Percentiles rank a stretch among this genome's conserved stretches.
phyloP scores from a whole-genome alignment of 2,888 invertebrate species.

The Petrolisthes cinctipes region DNA sequence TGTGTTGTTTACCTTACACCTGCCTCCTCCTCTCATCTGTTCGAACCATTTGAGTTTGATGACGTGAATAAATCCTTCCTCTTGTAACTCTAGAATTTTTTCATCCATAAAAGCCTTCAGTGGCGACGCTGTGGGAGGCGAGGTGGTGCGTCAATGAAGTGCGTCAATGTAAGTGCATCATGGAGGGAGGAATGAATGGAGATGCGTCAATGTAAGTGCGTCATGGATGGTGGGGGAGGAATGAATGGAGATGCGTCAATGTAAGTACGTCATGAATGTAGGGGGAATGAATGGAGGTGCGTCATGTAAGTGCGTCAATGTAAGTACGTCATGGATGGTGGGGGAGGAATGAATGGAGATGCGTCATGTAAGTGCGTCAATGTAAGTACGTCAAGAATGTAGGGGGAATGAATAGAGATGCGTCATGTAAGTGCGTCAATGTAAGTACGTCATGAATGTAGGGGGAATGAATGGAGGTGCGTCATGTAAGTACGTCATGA shows the following conservation, averaged over 20 bases:
- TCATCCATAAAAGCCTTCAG: slow-evolving; percentile 93
- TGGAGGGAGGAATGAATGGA: background rate
- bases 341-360: background rate
- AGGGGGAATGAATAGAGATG: background rate
- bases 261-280: background rate
- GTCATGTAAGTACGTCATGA: background rate
- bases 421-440: too few relatives aligned
- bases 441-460: background rate
- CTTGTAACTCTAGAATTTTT: slow-evolving; percentile 93
- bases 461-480: too few relatives aligned
- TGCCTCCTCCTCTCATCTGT: slow-evolving; percentile 88
- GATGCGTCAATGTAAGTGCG: background rate
- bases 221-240: background rate
- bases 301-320: too few relatives aligned
- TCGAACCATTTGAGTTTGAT: slow-evolving; percentile 99
- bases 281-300: too few relatives aligned
- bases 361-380: too few relatives aligned
- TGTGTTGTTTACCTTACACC: slow-evolving; percentile 72
- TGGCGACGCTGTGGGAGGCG: slow-evolving; percentile 81
- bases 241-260: background rate
- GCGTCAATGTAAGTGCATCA: background rate
- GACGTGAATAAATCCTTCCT: slow-evolving; percentile 91
- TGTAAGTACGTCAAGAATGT: too few relatives aligned
- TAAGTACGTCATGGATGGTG: background rate
- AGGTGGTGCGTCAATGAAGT: background rate